Evolutionary conservation across 2,888 invertebrate genomes (phyloP), one percentile per base, ranked within the genome.

Genomic region (Agrochola lychnidis): DNA sequence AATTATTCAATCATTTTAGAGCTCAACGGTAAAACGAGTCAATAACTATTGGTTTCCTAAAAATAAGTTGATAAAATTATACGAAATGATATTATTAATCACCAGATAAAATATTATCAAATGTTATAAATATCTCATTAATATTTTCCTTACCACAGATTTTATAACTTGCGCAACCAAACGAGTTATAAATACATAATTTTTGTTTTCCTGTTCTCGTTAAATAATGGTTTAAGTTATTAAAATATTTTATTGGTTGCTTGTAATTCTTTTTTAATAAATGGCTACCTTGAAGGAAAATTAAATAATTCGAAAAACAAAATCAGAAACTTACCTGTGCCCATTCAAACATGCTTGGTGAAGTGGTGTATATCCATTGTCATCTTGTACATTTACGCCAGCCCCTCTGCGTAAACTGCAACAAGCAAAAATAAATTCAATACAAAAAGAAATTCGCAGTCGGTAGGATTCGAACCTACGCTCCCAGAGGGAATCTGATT

Each of bases 271-370:
- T n/a, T 64, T 19, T 22, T 16, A 42, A 22, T 22, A 72, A 64
- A 30, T 30, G 22, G 10, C 0, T 7, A 66, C 16, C 5, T 22
- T 12, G 25, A 64, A 19, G 9, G 16, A 4, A 59, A 30, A 7
- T 30, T 16, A 16, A 30, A 30, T 57, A 22, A 61, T n/a, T n/a
- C 1, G 14, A 63, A 56, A 59, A 56, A 4, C 3, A 0, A 25
- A 40, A 48, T 30, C 16, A 25, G 0, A 70, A 36, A 96, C 97
- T 97, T 97, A 99, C 99, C 97, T 98, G 96, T 99, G 99, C 14
- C 99, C 99, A 94, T 99, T 99, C 81, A 99, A 97, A 84, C 99
- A 98, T 73, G 99, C 99, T 95, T 99, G 99, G 94, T 99, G 99
- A 69, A 99, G 97, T 48, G 99, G 98, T 59, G 99, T 99, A 94